Evolutionary conservation across 2,113 vertebrate genomes (phyloP).

Genomic region (Synodontis membranacea): DNA sequence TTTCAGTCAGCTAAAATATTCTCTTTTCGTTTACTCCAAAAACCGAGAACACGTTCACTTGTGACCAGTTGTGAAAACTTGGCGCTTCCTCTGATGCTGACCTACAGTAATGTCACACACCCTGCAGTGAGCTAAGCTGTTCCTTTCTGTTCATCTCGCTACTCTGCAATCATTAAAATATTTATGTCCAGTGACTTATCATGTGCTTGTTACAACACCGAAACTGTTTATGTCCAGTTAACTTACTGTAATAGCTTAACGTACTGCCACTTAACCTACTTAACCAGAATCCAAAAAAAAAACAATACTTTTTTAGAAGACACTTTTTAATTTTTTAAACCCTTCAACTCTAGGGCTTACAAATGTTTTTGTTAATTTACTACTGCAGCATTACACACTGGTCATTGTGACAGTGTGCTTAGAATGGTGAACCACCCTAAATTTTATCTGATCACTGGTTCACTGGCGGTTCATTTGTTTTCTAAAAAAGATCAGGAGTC

Average conservation of each 20-base stretch:
- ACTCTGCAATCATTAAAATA: background rate
- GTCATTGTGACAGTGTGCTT: no score
- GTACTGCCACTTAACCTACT: background rate
- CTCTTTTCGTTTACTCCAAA: background rate
- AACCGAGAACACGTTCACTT: background rate
- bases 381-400: no score
- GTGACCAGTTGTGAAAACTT: background rate
- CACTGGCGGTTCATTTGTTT: no score
- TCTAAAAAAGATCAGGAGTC: no score
- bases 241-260: background rate
- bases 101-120: background rate
- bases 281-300: background rate
- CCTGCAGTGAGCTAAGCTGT: background rate
- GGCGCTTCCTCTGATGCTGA: background rate
- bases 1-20: background rate
- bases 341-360: background rate
- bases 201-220: constrained; percentile 1
- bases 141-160: background rate
- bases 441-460: no score
- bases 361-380: background rate
- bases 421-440: no score
- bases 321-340: background rate
- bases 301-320: background rate
- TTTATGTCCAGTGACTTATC: background rate
- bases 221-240: background rate